phyloP scores from a whole-genome alignment of 2,888 invertebrate genomes.

The Parnassius orleans region DNA sequence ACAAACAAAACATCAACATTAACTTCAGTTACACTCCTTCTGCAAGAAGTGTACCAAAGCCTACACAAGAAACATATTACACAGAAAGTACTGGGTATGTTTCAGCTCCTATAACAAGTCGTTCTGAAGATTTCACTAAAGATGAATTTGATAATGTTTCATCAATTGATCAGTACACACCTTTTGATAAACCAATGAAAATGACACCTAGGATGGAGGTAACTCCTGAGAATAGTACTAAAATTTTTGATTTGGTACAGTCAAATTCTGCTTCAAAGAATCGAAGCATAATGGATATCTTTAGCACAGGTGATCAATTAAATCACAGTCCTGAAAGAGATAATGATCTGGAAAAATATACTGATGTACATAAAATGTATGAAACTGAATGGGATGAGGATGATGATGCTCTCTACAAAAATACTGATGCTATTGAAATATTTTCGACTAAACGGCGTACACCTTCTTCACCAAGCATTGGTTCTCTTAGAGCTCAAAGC shows the following conservation, averaged over 20 bases:
- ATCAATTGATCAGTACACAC: conserved; percentile 41
- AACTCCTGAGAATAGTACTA: conserved; percentile 35
- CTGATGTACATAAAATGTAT: conserved; percentile 48
- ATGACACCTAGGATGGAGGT: conserved; percentile 31
- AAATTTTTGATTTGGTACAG: conserved; percentile 64
- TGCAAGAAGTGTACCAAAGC: conserved; percentile 17
- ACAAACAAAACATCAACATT: conserved; percentile 41
- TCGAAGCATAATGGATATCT: conserved; percentile 71
- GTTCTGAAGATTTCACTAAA: conserved; percentile 45
- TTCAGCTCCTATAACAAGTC: conserved; percentile 22
- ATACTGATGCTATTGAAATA: conserved; percentile 42
- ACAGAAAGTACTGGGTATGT: conserved; percentile 30
- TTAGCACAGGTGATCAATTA: conserved; percentile 45
- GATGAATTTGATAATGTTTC: conserved; percentile 45
- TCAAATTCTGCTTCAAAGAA: conserved; percentile 55
- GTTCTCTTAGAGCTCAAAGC: conserved; percentile 41
- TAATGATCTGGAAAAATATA: conserved; percentile 49
- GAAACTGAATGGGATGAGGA: conserved; percentile 71
- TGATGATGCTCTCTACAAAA: conserved; percentile 72
- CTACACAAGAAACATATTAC: conserved; percentile 20
- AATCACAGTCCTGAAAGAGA: conserved; percentile 47
- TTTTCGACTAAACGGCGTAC: conserved; percentile 29
- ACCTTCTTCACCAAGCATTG: conserved; percentile 36
- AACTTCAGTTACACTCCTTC: conserved; percentile 24
- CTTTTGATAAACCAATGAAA: conserved; percentile 47